phyloP scores from a whole-genome alignment of 2,888 invertebrate species.

The Baccha elongata region DNA sequence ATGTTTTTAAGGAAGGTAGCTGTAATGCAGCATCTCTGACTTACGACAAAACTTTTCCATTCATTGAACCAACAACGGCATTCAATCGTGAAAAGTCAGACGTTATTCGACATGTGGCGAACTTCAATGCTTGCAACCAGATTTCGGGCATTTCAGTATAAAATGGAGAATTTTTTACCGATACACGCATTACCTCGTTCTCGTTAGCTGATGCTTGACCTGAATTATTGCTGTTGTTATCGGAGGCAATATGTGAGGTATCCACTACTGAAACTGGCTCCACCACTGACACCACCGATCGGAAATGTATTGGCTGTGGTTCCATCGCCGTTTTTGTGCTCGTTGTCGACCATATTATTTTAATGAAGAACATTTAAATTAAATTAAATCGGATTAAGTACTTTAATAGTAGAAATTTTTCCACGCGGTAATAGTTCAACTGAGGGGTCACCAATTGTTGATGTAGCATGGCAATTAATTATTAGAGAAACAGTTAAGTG shows the following conservation, averaged over 20 bases:
- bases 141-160: constrained; percentile 73
- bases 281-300: background rate
- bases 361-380: background rate
- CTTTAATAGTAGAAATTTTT: background rate
- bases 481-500: too few species aligned
- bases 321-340: background rate
- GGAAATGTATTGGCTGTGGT: background rate
- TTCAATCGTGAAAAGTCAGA: too few species aligned
- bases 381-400: background rate
- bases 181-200: constrained; percentile 46
- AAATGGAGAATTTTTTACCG: constrained; percentile 71
- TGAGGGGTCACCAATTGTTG: constrained; percentile 2
- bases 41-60: too few species aligned
- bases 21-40: too few species aligned
- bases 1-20: constrained; percentile 51
- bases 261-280: background rate
- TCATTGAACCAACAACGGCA: constrained; percentile 56
- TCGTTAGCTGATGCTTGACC: background rate
- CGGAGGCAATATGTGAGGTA: background rate
- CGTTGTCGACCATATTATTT: background rate
- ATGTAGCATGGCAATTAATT: too few species aligned
- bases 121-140: constrained; percentile 76
- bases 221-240: too few species aligned
- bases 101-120: too few species aligned
- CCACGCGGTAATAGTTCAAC: background rate